A percentile compares a stretch with the other conserved stretches of the same genome.
These are phyloP conservation scores for Ptychochromis oligacanthus DNA, from an alignment of 2,113 vertebrate genomes.

Conservation along the genomic window DNA sequence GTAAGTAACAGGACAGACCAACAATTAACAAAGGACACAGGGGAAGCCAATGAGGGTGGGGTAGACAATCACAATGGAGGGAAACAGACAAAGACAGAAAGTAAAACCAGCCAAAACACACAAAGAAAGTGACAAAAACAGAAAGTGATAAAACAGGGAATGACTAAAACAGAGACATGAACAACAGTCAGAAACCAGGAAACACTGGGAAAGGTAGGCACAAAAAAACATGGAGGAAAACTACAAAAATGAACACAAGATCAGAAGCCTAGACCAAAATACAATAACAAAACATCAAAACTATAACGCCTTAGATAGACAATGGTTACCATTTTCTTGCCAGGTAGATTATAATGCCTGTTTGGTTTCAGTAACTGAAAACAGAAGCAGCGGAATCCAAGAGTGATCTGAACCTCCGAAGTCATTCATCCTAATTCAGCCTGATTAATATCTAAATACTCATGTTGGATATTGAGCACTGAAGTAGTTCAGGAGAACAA, in stretches of 20 bases:
- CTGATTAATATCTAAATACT: neutral
- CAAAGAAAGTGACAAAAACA: neutral
- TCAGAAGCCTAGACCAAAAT: neutral
- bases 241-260: neutral
- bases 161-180: neutral
- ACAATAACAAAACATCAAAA: neutral
- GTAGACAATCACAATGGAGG: neutral
- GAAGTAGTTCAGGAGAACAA: neutral
- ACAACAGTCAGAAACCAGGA: neutral
- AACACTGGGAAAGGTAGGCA: neutral
- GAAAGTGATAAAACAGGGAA: neutral
- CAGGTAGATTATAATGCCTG: neutral
- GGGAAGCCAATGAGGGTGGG: neutral
- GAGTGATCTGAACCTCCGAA: neutral
- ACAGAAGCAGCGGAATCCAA: neutral
- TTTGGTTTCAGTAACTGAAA: accelerated
- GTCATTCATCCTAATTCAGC: neutral
- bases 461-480: neutral
- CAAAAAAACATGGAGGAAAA: neutral
- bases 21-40: neutral
- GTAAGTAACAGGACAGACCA: no score
- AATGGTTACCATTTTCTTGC: neutral
- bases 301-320: no score
- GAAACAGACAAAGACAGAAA: neutral
- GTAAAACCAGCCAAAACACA: neutral